phyloP scores from a whole-genome alignment of 2,113 vertebrate genomes.

The Phainopepla nitens region DNA sequence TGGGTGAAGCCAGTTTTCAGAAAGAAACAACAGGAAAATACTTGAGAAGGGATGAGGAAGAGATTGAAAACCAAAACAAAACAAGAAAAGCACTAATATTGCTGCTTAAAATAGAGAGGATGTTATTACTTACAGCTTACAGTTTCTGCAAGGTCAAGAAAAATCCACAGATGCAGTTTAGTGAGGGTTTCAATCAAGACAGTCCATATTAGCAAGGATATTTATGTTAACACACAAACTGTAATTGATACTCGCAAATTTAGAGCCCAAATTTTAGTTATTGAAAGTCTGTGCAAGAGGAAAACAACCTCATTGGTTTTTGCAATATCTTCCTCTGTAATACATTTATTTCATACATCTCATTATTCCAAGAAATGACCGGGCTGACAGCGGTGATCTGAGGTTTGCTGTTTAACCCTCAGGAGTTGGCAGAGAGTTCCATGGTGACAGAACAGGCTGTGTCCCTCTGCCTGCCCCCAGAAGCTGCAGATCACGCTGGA shows the following conservation, averaged over 20 bases:
- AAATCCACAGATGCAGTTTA: slow-evolving; percentile 7
- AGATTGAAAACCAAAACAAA: background rate
- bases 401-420: background rate
- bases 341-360: background rate
- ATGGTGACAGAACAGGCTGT: background rate
- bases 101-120: slow-evolving; percentile 28
- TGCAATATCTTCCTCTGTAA: background rate
- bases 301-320: background rate
- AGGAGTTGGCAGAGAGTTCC: background rate
- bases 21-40: background rate
- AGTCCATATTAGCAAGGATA: background rate
- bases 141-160: slow-evolving; percentile 38
- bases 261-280: background rate
- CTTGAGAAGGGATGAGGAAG: background rate
- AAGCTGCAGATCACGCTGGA: background rate
- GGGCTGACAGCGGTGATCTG: background rate
- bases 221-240: background rate
- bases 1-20: background rate
- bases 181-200: background rate
- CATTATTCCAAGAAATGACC: background rate
- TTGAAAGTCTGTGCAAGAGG: background rate
- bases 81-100: background rate
- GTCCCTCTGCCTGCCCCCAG: background rate
- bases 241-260: background rate
- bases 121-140: slow-evolving; percentile 8